phyloP scores from a whole-genome alignment of 1,140 invertebrate genomes.

The Penaeus indicus region DNA sequence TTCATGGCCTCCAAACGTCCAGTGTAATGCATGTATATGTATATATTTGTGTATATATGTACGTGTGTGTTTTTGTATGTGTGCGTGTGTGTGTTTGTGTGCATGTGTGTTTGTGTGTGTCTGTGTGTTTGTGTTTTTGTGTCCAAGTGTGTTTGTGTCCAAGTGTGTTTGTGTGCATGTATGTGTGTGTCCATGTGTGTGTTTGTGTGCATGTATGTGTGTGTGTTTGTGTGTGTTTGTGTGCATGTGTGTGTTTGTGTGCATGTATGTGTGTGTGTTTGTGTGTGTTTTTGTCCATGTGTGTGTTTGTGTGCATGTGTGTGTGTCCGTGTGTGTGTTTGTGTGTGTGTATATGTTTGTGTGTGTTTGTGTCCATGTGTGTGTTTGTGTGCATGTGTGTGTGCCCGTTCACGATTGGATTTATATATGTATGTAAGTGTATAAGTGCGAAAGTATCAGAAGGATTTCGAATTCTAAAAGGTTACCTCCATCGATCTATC shows the following conservation, averaged over 20 bases:
- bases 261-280: neutral
- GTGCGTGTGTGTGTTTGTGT: neutral
- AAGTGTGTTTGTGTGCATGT: neutral
- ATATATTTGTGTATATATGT: conserved; percentile 13
- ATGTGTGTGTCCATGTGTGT: neutral
- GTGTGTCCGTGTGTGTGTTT: neutral
- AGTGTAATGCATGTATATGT: neutral
- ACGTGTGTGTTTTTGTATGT: neutral
- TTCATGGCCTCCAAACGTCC: too few relatives aligned
- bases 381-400: neutral
- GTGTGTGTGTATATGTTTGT: conserved; percentile 8
- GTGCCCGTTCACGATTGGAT: neutral
- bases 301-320: neutral
- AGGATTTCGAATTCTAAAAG: too few relatives aligned
- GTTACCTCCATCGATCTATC: too few relatives aligned
- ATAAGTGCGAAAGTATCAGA: too few relatives aligned
- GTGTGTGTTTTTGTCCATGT: neutral
- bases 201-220: conserved; percentile 9
- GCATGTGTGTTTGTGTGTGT: neutral
- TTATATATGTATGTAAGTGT: too few relatives aligned
- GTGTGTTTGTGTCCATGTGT: neutral
- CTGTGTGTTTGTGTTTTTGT: neutral
- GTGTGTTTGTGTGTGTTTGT: neutral
- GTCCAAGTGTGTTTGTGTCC: neutral
- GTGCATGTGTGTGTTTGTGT: neutral